A percentile compares a stretch with the other conserved stretches of the same genome.
Evolutionary conservation across 2,797 vertebrate species (phyloP).

Genomic region (Dermochelys coriacea): DNA sequence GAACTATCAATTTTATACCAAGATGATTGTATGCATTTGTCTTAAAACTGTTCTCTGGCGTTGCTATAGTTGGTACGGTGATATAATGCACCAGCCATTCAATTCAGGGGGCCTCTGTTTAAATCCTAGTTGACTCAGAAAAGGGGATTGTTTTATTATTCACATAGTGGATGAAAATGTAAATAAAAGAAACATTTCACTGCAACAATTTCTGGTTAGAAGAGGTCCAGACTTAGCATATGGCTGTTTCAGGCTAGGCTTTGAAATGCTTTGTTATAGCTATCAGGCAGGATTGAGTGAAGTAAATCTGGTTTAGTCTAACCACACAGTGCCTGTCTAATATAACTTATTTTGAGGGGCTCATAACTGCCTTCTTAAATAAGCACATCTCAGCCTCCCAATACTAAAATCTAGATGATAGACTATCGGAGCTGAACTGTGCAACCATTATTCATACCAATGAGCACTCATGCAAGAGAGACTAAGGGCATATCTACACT

Average conservation of each 20-base stretch:
- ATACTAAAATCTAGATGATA: rapidly evolving
- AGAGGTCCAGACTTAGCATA: background rate
- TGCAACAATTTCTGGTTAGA: background rate
- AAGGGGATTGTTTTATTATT: background rate
- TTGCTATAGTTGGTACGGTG: background rate
- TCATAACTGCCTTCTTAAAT: background rate
- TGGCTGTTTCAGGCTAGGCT: background rate
- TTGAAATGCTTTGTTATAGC: rapidly evolving
- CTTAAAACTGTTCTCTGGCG: background rate
- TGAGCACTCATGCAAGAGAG: background rate
- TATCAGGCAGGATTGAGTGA: rapidly evolving
- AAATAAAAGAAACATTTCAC: background rate
- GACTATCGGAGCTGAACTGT: background rate
- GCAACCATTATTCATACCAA: background rate
- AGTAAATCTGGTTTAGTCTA: background rate
- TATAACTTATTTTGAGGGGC: background rate
- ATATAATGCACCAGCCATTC: background rate
- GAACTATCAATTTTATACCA: background rate
- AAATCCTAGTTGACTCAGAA: slow-evolving; percentile 2
- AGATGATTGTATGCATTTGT: background rate
- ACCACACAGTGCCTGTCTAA: background rate
- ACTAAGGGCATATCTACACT: background rate
- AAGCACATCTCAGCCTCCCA: background rate
- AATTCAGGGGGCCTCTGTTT: background rate
- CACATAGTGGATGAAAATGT: background rate